Percentiles rank a stretch among this genome's conserved stretches.
These are phyloP conservation scores for Agriotes lineatus DNA, from an alignment of 2,888 invertebrate species.

Conservation along the genomic window DNA sequence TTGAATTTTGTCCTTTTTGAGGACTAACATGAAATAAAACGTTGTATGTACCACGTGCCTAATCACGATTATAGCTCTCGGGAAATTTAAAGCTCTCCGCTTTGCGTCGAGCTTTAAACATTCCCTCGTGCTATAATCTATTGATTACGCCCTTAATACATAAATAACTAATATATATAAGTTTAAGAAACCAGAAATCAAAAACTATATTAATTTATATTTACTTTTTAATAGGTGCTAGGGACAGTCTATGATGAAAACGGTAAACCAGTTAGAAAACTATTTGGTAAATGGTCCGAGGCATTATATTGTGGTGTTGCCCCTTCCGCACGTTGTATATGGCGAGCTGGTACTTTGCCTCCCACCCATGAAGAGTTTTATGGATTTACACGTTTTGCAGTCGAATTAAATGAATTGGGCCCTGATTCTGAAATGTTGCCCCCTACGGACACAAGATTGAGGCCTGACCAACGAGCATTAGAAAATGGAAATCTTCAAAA, in stretches of 20 bases:
- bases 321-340: constrained; percentile 79
- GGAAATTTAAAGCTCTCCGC: too few relatives aligned
- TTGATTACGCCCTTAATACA: too few relatives aligned
- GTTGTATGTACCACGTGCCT: too few relatives aligned
- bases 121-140: too few relatives aligned
- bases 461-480: constrained; percentile 82
- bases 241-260: constrained; percentile 74
- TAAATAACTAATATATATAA: too few relatives aligned
- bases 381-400: constrained; percentile 87
- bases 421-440: constrained; percentile 75
- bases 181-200: too few relatives aligned
- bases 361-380: constrained; percentile 85
- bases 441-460: constrained; percentile 79
- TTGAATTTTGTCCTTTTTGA: too few relatives aligned
- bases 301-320: constrained; percentile 81
- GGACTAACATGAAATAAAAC: too few relatives aligned
- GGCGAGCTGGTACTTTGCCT: constrained; percentile 86
- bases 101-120: too few relatives aligned
- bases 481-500: constrained; percentile 81
- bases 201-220: not conserved
- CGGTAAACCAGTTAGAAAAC: constrained; percentile 71
- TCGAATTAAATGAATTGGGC: constrained; percentile 84
- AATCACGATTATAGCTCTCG: too few relatives aligned
- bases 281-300: constrained; percentile 88
- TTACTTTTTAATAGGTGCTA: constrained; percentile 55